Percentiles rank a stretch among this genome's conserved stretches.
These are phyloP conservation scores for Arothron firmamentum DNA, from an alignment of 2,113 vertebrate genomes.

Conservation along the genomic window DNA sequence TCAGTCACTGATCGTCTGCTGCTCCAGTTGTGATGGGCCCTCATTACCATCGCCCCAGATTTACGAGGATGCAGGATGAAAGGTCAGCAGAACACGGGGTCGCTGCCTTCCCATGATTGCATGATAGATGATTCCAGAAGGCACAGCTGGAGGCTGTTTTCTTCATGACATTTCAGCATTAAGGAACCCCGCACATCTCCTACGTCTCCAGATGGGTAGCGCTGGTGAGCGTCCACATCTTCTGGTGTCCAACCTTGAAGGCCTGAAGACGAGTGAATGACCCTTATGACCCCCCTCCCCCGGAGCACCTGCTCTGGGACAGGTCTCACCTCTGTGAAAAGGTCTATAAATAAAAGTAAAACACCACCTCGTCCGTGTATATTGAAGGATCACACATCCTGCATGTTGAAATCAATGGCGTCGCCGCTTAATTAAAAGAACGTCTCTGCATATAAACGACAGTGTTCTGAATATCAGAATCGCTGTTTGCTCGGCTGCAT, in stretches of 20 bases:
- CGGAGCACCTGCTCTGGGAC: too few relatives aligned
- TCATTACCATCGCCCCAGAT: conserved; percentile 24
- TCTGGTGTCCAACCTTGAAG: background rate
- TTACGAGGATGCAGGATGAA: conserved; percentile 6
- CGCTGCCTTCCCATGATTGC: conserved; percentile 9
- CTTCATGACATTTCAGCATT: background rate
- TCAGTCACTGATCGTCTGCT: conserved; percentile 11
- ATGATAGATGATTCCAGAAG: conserved; percentile 27
- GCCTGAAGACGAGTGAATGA: too few relatives aligned
- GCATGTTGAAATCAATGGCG: background rate
- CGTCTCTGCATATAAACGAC: background rate
- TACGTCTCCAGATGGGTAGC: background rate
- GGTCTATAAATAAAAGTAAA: too few relatives aligned
- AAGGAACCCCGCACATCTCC: background rate
- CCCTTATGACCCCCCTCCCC: too few relatives aligned
- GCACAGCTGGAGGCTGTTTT: conserved; percentile 6
- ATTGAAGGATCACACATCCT: background rate
- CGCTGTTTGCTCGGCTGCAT: conserved; percentile 25
- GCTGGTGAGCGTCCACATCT: background rate
- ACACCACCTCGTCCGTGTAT: too few relatives aligned
- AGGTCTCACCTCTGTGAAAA: too few relatives aligned
- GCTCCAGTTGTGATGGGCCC: conserved; percentile 20
- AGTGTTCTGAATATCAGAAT: conserved; percentile 15
- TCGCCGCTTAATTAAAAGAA: background rate
- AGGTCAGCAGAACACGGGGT: conserved; percentile 26